Percentiles rank a stretch among this genome's conserved stretches.
These are phyloP conservation scores for Acronicta aceris DNA, from an alignment of 2,888 invertebrate species.

Conservation along the genomic window DNA sequence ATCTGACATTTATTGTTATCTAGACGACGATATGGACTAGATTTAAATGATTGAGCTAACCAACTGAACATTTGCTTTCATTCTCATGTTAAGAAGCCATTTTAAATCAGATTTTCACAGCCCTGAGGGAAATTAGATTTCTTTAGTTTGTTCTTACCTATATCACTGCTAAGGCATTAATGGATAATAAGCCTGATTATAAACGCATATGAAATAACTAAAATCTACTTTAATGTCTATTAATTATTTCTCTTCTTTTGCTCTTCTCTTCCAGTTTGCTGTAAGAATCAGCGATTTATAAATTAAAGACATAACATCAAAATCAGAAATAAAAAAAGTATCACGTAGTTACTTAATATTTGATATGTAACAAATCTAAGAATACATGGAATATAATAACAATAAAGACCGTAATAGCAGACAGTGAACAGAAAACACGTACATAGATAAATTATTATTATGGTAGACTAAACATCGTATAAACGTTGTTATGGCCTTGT, in stretches of 20 bases:
- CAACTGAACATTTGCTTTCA: not conserved
- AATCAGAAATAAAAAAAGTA: not conserved
- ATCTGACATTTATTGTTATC: constrained; percentile 52
- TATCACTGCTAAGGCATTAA: no score
- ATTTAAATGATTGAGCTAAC: constrained; percentile 5
- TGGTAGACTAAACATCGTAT: constrained; percentile 50
- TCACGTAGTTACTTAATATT: constrained; percentile 6
- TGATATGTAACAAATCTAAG: constrained; percentile 18
- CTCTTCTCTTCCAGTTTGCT: no score
- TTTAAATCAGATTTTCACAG: no score
- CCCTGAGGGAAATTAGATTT: no score
- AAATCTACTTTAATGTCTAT: no score
- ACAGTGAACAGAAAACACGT: constrained; percentile 57
- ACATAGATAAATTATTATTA: constrained; percentile 55
- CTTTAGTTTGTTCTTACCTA: no score
- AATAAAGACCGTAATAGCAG: constrained; percentile 38
- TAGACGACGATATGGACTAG: constrained; percentile 29
- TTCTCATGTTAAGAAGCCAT: no score
- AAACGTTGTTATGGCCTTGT: constrained; percentile 60
- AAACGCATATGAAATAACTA: no score
- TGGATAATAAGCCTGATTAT: no score
- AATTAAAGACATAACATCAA: no score
- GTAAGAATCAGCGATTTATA: no score
- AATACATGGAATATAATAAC: constrained; percentile 29
- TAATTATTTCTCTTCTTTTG: no score